Evolutionary conservation across 2,113 vertebrate species (phyloP), one percentile per base, ranked within the genome.

Genomic region (Calyptommatus sinebrachiatus): DNA sequence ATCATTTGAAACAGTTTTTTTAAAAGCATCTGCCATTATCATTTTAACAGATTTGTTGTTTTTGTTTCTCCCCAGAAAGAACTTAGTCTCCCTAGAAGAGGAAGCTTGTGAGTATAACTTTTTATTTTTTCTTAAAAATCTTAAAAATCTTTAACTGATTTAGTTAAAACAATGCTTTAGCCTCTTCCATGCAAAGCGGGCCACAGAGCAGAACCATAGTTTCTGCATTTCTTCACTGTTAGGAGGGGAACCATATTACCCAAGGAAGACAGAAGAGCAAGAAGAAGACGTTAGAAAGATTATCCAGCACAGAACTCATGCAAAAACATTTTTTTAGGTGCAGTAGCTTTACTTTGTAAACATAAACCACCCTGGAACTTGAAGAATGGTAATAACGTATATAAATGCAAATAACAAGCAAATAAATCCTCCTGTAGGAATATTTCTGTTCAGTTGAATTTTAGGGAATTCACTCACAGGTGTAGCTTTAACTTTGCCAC

Each of bases 11-110:
- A 18, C 26, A 21, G 11, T 8, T 26, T 71, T 20, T 62, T 71
- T 62, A 62, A 41, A 41, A 28, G 45, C 35, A 62, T 29, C 26
- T 79, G 8, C 11, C 29, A 21, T 53, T 16, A 35, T 80, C 21
- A 72, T 22, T 29, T 71, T 81, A 86, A 16, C 0, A 77, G n/a
- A 4, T 84, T 67, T 83, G 0, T 72, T 53, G 24, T 81, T 50
- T 76, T 22, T 78, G 4, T 88, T 0, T 84, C 88, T 88, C 83
- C 94, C 93, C 96, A 99, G 98, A 99, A 99, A 93, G 98, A 99
- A 90, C 95, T 99, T 90, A 99, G 97, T 83, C 97, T 99, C 92
- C 98, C 98, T 83, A 94, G 98, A 94, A 97, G 97, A 97, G 98
- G 97, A 95, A 99, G 98, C 87, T 99, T 99, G 98, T 99, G 94